A percentile compares a stretch with the other conserved stretches of the same genome.
These are phyloP conservation scores for Lepidocyrtoides sp. DNA, from an alignment of 2,888 invertebrate genomes.

Conservation along the genomic window DNA sequence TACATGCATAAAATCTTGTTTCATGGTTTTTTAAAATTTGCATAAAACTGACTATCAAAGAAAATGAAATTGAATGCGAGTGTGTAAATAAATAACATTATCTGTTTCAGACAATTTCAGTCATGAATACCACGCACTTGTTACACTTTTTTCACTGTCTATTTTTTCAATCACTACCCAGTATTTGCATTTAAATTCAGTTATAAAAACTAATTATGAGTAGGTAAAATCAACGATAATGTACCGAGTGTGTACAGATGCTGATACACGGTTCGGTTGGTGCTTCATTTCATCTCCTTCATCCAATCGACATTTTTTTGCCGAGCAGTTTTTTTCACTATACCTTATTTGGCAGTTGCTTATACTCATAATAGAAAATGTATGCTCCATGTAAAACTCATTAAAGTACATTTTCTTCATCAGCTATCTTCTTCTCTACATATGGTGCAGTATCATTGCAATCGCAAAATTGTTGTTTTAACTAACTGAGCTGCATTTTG, in stretches of 20 bases:
- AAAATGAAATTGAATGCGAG: neutral
- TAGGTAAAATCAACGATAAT: neutral
- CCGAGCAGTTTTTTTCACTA: neutral
- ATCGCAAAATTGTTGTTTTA: too few species aligned
- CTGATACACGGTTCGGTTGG: neutral
- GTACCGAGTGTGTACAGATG: neutral
- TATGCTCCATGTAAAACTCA: neutral
- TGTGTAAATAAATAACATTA: too few species aligned
- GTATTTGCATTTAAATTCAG: too few species aligned
- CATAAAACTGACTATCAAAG: neutral
- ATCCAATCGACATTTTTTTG: slow-evolving; percentile 12
- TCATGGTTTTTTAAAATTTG: neutral
- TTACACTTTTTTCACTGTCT: neutral
- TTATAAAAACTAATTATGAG: neutral
- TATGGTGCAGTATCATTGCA: too few species aligned
- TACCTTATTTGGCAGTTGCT: slow-evolving; percentile 40
- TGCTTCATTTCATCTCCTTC: neutral
- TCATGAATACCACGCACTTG: slow-evolving; percentile 27
- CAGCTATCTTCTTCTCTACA: too few species aligned
- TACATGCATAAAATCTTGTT: slow-evolving; percentile 12
- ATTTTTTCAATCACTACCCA: too few species aligned
- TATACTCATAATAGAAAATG: neutral
- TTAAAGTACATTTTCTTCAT: neutral
- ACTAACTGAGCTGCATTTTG: too few species aligned
- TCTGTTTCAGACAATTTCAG: too few species aligned